Evolutionary conservation across 2,113 vertebrate genomes (phyloP), one percentile per base, ranked within the genome.

Genomic region (Sialia sialis): DNA sequence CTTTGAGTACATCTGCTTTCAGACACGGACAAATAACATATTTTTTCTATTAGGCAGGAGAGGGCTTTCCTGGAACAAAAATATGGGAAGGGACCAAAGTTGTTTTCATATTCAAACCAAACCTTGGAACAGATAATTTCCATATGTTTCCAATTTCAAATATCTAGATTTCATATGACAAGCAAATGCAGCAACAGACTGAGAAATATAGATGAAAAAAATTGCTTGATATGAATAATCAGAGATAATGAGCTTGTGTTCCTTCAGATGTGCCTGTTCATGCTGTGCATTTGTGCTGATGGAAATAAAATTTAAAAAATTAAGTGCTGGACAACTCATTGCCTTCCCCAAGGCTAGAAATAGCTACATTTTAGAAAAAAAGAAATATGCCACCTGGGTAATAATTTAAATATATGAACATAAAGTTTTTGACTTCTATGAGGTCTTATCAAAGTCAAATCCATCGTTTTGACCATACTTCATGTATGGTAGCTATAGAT

Each of bases 381-480:
- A 91, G 49, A 85, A 62, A 30, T 58, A 64, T 48, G 19, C 10
- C 54, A 87, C 46, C 16, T 64, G 49, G 38, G n/a, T 60, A 84
- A 63, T 56, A 78, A 90, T 73, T 75, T 90, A 78, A 91, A 88
- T 67, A 74, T 43, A 91, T 36, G 25, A 4, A 29, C 49, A 84
- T 34, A 67, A 81, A 86, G 17, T 94, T 83, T 85, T 70, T 89
- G 58, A 76, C 72, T 76, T 84, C 68, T 93, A 8, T 84, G 41
- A 95, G 56, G 74, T 81, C 30, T 85, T 64, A 74, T 38, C 59
- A 96, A 95, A 92, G 81, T 88, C 87, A 90, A 95, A 95, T 14
- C n/a, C 54, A 76, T 76, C 7, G 19, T 89, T 82, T 90, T 93
- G 83, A 84, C 77, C 67, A 13, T 90, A 79, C 46, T 69, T 94